Evolutionary conservation across 2,113 vertebrate genomes (phyloP).

Genomic region (Pandion haliaetus): DNA sequence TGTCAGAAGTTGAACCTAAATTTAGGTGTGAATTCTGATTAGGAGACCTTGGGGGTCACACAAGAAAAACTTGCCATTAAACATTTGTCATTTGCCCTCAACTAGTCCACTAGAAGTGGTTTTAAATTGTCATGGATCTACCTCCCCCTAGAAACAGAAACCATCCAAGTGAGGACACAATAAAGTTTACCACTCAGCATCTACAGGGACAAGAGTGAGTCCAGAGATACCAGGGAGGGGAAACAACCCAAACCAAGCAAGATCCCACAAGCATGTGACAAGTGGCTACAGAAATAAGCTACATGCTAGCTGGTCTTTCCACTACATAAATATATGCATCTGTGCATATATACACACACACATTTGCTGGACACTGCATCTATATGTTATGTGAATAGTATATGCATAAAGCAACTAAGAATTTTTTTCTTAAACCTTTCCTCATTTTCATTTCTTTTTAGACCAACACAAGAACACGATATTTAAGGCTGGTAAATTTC

Average conservation of each 20-base stretch:
- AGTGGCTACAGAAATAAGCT: not conserved
- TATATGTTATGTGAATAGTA: not conserved
- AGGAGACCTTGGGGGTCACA: not conserved
- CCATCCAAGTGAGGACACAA: not conserved
- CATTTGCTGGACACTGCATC: not conserved
- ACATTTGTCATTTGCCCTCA: not conserved
- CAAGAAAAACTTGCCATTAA: not conserved
- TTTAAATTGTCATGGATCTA: not conserved
- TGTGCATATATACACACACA: not conserved
- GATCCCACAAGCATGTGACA: not conserved
- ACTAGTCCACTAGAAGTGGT: not conserved
- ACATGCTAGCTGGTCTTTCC: not conserved
- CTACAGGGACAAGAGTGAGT: not conserved
- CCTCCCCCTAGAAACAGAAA: not conserved
- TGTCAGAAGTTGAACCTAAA: not conserved
- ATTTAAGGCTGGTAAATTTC: not conserved
- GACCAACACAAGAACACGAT: not conserved
- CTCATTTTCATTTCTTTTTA: not conserved
- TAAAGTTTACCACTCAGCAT: not conserved
- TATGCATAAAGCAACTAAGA: not conserved
- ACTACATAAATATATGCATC: not conserved
- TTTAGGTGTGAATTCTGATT: not conserved
- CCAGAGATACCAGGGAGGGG: not conserved
- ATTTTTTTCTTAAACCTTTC: not conserved
- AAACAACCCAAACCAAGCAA: not conserved